These are phyloP conservation scores for Orchesella flavescens DNA, from an alignment of 2,888 invertebrate genomes.

Conservation along the genomic window DNA sequence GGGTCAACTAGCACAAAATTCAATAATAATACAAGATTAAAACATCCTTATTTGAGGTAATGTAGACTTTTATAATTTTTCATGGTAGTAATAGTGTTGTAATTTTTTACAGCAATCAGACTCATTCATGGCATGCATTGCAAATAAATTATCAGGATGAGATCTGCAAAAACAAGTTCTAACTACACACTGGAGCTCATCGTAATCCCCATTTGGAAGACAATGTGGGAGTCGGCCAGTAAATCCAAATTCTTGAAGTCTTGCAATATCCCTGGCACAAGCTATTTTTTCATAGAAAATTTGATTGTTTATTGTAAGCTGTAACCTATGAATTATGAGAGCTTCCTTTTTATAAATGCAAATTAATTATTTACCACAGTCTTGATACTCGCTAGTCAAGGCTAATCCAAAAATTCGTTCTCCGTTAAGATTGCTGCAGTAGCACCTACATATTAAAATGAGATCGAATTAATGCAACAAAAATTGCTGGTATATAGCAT, in stretches of 20 bases:
- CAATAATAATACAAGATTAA: neutral
- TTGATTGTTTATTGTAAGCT: neutral
- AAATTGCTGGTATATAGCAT: too few relatives aligned
- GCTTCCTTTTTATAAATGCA: slow-evolving; percentile 8
- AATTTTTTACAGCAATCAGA: slow-evolving; percentile 68
- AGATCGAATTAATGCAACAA: neutral
- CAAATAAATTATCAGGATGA: slow-evolving; percentile 44
- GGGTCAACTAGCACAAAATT: slow-evolving; percentile 32
- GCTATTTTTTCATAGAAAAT: slow-evolving; percentile 60
- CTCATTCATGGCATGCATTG: slow-evolving; percentile 52
- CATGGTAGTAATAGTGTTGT: neutral
- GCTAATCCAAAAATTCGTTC: slow-evolving; percentile 81
- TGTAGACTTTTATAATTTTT: too few relatives aligned
- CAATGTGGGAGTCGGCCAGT: slow-evolving; percentile 77
- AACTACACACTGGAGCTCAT: slow-evolving; percentile 80
- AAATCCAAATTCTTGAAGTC: slow-evolving; percentile 62
- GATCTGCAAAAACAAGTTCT: slow-evolving; percentile 78
- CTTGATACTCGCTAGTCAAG: slow-evolving; percentile 75
- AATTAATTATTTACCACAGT: slow-evolving; percentile 77
- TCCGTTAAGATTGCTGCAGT: slow-evolving; percentile 77
- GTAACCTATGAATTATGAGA: too few relatives aligned
- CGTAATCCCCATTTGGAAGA: slow-evolving; percentile 80
- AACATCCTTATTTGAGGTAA: too few relatives aligned
- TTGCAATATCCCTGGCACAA: slow-evolving; percentile 68
- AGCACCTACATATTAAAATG: slow-evolving; percentile 71